Conservation (phyloP, 2,888 invertebrate species). For the Tenodera sinensis region DNA sequence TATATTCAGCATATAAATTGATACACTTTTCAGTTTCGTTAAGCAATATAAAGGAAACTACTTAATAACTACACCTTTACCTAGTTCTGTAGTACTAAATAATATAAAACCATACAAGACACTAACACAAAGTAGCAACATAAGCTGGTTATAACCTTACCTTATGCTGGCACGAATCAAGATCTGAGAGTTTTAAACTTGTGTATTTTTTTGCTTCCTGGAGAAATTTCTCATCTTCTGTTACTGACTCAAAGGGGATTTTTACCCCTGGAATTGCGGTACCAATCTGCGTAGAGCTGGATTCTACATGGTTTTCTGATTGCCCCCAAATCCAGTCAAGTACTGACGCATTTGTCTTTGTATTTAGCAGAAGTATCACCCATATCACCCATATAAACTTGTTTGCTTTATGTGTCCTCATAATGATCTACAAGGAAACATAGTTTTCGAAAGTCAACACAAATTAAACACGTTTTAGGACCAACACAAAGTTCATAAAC, state of each 20-base stretch:
- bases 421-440: not conserved
- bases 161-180: slow-evolving; percentile 62
- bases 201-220: slow-evolving; percentile 57
- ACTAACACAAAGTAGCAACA: too few relatives aligned
- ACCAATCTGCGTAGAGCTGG: not conserved
- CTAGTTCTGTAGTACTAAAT: too few relatives aligned
- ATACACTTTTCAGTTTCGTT: too few relatives aligned
- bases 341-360: not conserved
- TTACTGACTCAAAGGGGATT: slow-evolving; percentile 53
- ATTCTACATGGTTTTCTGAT: not conserved
- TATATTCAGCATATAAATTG: too few relatives aligned
- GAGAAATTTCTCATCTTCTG: slow-evolving; percentile 60
- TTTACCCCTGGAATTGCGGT: slow-evolving; percentile 8
- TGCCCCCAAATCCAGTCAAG: slow-evolving; percentile 22
- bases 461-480: not conserved
- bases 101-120: too few relatives aligned
- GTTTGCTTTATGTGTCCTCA: not conserved
- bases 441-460: too few relatives aligned
- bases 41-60: too few relatives aligned
- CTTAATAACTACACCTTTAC: too few relatives aligned
- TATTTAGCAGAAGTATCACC: not conserved
- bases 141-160: too few relatives aligned
- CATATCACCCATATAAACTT: not conserved
- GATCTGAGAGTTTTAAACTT: slow-evolving; percentile 53
- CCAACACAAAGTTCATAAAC: not conserved